Percentiles rank a stretch among this genome's conserved stretches.
Evolutionary conservation across 2,888 invertebrate genomes (phyloP).

Genomic region (Petrophora chlorosata): DNA sequence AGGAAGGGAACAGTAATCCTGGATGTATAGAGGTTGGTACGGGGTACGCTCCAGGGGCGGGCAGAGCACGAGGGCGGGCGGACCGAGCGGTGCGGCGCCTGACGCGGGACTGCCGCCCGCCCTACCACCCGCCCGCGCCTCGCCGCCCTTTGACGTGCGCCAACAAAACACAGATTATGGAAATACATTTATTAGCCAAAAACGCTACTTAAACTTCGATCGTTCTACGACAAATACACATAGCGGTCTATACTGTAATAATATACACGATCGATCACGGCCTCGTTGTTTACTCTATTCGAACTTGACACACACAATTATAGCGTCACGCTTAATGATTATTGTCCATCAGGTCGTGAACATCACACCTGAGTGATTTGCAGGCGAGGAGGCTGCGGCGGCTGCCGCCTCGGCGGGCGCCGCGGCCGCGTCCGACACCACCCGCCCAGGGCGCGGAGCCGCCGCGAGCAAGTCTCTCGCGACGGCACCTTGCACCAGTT

Average conservation of each 20-base stretch:
- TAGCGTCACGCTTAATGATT: constrained; percentile 31
- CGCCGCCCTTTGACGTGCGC: constrained; percentile 57
- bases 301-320: constrained; percentile 23
- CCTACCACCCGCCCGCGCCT: constrained; percentile 55
- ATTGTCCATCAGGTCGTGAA: constrained; percentile 37
- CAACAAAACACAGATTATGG: constrained; percentile 79
- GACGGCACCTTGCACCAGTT: constrained; percentile 67
- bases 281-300: constrained; percentile 15
- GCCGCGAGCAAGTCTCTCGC: constrained; percentile 54
- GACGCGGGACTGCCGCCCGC: constrained; percentile 79
- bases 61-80: constrained; percentile 53
- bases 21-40: constrained; percentile 32
- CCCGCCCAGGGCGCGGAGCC: constrained; percentile 55
- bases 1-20: constrained; percentile 15
- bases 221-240: constrained; percentile 60
- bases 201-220: constrained; percentile 71
- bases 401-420: constrained; percentile 60
- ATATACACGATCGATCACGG: constrained; percentile 14
- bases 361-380: constrained; percentile 81
- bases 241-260: constrained; percentile 27
- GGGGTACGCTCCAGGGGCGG: constrained; percentile 44
- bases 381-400: constrained; percentile 62
- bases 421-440: constrained; percentile 65
- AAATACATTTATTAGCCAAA: constrained; percentile 78
- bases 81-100: constrained; percentile 75